Conservation (phyloP, 2,113 vertebrate genomes). For the Potamarius usumacintae region DNA sequence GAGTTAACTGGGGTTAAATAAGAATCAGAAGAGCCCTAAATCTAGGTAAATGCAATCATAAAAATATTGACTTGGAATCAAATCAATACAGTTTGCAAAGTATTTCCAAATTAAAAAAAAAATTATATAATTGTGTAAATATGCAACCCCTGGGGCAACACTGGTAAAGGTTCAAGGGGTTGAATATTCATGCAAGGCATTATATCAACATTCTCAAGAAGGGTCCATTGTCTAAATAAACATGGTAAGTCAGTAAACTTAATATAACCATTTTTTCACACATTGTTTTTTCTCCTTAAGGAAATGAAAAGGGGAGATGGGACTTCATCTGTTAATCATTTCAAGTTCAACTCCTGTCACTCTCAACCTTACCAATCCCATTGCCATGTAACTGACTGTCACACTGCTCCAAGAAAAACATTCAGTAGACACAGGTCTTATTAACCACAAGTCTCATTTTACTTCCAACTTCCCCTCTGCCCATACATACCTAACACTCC, state of each 20-base stretch:
- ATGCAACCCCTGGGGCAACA: background rate
- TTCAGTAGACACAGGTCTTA: background rate
- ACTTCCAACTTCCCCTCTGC: background rate
- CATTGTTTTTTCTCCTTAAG: slow-evolving; percentile 2
- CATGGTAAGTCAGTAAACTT: slow-evolving; percentile 20
- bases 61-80: background rate
- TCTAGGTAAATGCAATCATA: background rate
- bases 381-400: slow-evolving; percentile 9
- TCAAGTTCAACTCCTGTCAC: slow-evolving; percentile 9
- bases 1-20: background rate
- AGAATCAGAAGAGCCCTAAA: background rate
- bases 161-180: background rate
- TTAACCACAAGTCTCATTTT: slow-evolving; percentile 17
- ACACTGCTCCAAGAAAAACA: slow-evolving; percentile 28
- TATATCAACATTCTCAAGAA: background rate
- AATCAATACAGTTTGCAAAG: background rate
- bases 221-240: slow-evolving; percentile 26
- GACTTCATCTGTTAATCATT: slow-evolving; percentile 12
- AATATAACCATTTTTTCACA: background rate
- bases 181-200: background rate
- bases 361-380: slow-evolving; percentile 8
- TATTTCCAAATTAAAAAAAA: background rate
- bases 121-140: background rate
- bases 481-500: slow-evolving; percentile 5
- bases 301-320: background rate